Conservation (phyloP, 2,797 vertebrate species). For the Tragopan temminckii region DNA sequence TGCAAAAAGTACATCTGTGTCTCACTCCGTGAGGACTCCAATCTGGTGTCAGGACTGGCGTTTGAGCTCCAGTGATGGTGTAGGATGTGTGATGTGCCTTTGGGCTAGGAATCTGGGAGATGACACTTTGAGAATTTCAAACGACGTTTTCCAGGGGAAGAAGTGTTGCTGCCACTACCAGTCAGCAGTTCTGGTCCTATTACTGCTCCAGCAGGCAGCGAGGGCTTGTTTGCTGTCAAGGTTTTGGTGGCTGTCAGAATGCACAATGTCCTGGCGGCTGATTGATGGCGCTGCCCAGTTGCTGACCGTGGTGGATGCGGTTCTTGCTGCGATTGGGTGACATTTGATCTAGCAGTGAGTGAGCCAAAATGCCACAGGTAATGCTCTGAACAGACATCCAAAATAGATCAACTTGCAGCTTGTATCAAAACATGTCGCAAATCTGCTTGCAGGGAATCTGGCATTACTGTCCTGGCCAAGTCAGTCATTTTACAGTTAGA, state of each 20-base stretch:
- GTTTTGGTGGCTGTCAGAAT: constrained; percentile 57
- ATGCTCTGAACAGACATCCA: neutral
- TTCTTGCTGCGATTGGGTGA: constrained; percentile 50
- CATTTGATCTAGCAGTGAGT: constrained; percentile 17
- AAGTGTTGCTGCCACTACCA: constrained; percentile 74
- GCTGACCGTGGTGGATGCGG: constrained; percentile 12
- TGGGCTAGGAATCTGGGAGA: constrained; percentile 42
- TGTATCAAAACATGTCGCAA: neutral
- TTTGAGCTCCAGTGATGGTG: neutral
- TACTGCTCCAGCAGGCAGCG: constrained; percentile 42
- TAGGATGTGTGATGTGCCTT: constrained; percentile 58
- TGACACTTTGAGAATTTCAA: constrained; percentile 59
- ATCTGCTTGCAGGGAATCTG: neutral
- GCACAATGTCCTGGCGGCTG: constrained; percentile 6
- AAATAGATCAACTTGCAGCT: constrained; percentile 22
- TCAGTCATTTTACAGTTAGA: neutral
- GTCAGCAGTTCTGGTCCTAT: constrained; percentile 76
- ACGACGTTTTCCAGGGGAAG: constrained; percentile 70
- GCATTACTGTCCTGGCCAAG: rapidly evolving
- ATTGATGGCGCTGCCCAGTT: constrained; percentile 39
- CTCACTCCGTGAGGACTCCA: constrained; percentile 7
- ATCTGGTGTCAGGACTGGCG: neutral
- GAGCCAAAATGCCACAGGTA: constrained; percentile 69
- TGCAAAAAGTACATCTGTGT: neutral
- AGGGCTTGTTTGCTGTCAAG: constrained; percentile 20